Evolutionary conservation across 2,888 invertebrate genomes (phyloP), one percentile per base, ranked within the genome.

Genomic region (Latrodectus elegans): DNA sequence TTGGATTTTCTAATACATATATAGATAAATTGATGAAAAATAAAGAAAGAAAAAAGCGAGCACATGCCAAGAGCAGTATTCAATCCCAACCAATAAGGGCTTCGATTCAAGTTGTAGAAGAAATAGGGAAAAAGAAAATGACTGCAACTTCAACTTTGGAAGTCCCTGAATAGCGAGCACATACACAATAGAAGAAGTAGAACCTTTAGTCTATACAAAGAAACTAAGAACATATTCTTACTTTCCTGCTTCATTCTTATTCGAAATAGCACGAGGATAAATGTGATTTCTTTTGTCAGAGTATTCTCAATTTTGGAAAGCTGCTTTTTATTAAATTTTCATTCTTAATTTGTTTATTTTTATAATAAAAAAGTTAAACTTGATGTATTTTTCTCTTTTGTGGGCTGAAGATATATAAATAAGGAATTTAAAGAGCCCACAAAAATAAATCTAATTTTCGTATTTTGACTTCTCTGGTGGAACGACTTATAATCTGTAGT

Each of bases 161-260:
- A 76, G 64, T 70, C 79, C 71, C 70, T 49, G 79, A 26, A 51
- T 71, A 60, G 71, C 49, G 22, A 26, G 12, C 60, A 60, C 64
- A 38, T 71, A 79, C 67, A 79, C 71, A 79, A 79, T 79, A 79
- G 17, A 10, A 74, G 55, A 38, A 71, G 70, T n/a, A 38, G 38
- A 38, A 12, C 38, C 79, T 71, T 71, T 71, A 79, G 79, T 79
- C 71, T 71, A 71, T 71, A 79, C 60, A 71, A 79, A 79, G 71
- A 79, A 79, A 60, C 79, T 79, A 60, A 79, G 60, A 79, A 79
- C 64, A 71, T 79, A 71, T 71, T 79, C 71, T 71, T 71, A 60
- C 22, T 11, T 55, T 60, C 60, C 60, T 38, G 8, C 71, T 60
- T 38, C 38, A 60, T 79, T 79, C 71, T 70, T 79, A 79, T 79